These are phyloP conservation scores for Reticulitermes speratus DNA, from an alignment of 1,140 invertebrate genomes.

Conservation along the genomic window DNA sequence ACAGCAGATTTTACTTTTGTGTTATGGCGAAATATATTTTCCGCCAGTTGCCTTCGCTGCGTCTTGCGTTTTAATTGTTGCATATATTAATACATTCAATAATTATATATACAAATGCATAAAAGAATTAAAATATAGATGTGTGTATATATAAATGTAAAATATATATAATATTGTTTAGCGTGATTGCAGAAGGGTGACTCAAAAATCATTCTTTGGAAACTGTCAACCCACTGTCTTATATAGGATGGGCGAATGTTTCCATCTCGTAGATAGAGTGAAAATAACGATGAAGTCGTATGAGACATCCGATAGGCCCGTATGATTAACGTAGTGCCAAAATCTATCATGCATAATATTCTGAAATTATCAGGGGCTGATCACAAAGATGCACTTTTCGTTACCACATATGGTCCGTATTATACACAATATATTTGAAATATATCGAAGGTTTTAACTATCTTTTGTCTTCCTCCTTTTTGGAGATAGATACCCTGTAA, in stretches of 20 bases:
- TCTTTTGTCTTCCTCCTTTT: neutral
- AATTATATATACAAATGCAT: constrained; percentile 33
- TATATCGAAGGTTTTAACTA: neutral
- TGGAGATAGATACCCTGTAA: neutral
- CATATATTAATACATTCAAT: constrained; percentile 31
- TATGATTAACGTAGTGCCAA: neutral
- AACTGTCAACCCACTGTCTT: constrained; percentile 2
- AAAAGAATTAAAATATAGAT: constrained; percentile 32
- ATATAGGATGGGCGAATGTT: neutral
- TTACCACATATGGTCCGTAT: neutral
- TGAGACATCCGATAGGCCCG: neutral
- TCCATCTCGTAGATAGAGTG: neutral
- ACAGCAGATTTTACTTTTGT: neutral
- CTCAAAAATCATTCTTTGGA: constrained; percentile 11
- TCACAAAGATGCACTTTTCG: neutral
- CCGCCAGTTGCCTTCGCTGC: neutral
- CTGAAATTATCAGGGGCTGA: neutral
- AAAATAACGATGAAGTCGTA: neutral
- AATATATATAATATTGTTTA: constrained; percentile 31
- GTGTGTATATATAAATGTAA: constrained; percentile 31
- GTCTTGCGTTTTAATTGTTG: neutral
- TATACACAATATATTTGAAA: neutral
- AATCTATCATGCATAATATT: neutral
- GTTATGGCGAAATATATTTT: neutral
- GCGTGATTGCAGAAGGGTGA: constrained; percentile 22